These are phyloP conservation scores for Psammodynastes pulverulentus DNA, from an alignment of 2,113 vertebrate species.

Conservation along the genomic window DNA sequence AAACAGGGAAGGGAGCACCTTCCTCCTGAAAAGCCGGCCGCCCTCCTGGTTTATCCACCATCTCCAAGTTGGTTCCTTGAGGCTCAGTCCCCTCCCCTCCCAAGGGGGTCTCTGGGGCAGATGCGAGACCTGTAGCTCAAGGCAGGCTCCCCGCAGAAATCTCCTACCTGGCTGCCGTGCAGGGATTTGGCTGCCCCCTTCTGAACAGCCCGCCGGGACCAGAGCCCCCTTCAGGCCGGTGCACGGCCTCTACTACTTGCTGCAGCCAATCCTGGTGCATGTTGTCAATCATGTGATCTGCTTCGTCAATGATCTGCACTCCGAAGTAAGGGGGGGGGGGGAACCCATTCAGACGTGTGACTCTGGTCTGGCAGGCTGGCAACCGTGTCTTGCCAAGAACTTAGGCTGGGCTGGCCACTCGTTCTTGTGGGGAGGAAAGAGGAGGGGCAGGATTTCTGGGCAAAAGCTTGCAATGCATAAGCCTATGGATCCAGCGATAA, in stretches of 20 bases:
- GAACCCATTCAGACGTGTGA: not conserved
- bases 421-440: not conserved
- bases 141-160: not conserved
- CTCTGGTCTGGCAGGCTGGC: not conserved
- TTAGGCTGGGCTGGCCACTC: not conserved
- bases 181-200: conserved; percentile 48
- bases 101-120: not conserved
- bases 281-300: conserved; percentile 93
- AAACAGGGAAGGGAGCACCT: not conserved
- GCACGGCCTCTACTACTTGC: conserved; percentile 80
- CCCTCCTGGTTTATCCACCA: not conserved
- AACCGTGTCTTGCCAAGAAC: not conserved
- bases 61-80: not conserved
- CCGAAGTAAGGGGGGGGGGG: not conserved
- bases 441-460: not conserved
- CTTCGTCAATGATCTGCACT: conserved; percentile 87
- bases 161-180: conserved; percentile 83
- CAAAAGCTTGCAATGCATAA: not conserved
- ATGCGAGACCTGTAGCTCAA: not conserved
- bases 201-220: conserved; percentile 64
- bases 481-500: no score
- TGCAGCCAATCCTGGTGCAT: conserved; percentile 93
- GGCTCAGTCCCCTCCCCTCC: not conserved
- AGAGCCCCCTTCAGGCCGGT: conserved; percentile 36
- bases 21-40: not conserved